Conservation (phyloP, 2,113 vertebrate genomes). For the Brachyistius frenatus region DNA sequence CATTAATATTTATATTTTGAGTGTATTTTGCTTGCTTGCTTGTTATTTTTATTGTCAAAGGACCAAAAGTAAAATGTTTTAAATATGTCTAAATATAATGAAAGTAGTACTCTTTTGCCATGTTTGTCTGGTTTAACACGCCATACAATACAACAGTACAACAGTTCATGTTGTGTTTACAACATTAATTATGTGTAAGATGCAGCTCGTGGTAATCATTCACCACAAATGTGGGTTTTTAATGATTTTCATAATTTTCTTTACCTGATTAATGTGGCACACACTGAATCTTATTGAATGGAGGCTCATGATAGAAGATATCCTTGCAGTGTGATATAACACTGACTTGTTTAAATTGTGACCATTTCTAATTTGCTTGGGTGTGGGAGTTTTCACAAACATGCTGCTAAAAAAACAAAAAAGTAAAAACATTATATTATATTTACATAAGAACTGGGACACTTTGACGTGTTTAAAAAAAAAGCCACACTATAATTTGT, state of each 20-base stretch:
- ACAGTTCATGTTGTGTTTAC: not conserved
- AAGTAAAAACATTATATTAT: conserved; percentile 48
- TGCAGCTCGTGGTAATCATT: not conserved
- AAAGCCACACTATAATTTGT: too few relatives aligned
- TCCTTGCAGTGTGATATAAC: not conserved
- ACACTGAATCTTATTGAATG: not conserved
- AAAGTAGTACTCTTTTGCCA: not conserved
- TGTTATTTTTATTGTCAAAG: not conserved
- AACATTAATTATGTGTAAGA: too few relatives aligned
- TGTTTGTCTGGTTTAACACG: not conserved
- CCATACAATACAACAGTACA: not conserved
- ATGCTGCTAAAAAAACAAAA: conserved; percentile 21
- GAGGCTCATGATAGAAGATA: not conserved
- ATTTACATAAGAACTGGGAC: conserved; percentile 53
- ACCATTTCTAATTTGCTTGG: conserved; percentile 49
- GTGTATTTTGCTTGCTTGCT: not conserved
- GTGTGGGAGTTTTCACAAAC: conserved; percentile 16
- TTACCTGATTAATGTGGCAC: not conserved
- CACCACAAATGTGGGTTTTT: not conserved
- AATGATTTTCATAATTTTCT: not conserved
- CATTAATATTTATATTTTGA: too few relatives aligned
- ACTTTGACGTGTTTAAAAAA: conserved; percentile 1
- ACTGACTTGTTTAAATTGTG: not conserved
- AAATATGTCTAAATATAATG: not conserved
- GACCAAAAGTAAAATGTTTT: not conserved